phyloP scores from a whole-genome alignment of 2,888 invertebrate genomes.

The Periphyllus acericola region DNA sequence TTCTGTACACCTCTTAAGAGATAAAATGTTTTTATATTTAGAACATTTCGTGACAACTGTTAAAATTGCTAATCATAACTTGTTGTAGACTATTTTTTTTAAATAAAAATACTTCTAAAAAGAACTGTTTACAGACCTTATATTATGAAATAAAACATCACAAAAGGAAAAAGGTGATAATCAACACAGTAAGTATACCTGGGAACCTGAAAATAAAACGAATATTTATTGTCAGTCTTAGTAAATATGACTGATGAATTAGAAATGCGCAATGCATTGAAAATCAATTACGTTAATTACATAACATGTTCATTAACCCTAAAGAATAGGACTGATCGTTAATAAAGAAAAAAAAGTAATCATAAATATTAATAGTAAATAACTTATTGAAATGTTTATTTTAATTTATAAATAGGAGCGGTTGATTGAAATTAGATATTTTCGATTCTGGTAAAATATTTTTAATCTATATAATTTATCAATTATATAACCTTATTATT shows the following conservation, averaged over 20 bases:
- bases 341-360: background rate
- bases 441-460: background rate
- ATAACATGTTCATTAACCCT: constrained; percentile 35
- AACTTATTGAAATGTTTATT: background rate
- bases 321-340: constrained; percentile 8
- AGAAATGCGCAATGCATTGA: constrained; percentile 8
- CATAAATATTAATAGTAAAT: background rate
- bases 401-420: background rate
- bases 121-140: too few species aligned
- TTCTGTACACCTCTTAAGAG: too few species aligned
- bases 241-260: constrained; percentile 22
- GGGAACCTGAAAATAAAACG: background rate
- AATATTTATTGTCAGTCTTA: background rate
- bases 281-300: constrained; percentile 40
- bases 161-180: background rate
- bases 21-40: too few species aligned
- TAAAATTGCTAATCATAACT: too few species aligned
- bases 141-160: too few species aligned
- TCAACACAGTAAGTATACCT: background rate
- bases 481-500: background rate
- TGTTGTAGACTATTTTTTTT: too few species aligned
- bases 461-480: background rate
- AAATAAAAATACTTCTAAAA: too few species aligned
- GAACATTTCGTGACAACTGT: too few species aligned
- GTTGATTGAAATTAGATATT: background rate